Evolutionary conservation across 2,888 invertebrate species (phyloP).

Genomic region (Cerceris rybyensis): DNA sequence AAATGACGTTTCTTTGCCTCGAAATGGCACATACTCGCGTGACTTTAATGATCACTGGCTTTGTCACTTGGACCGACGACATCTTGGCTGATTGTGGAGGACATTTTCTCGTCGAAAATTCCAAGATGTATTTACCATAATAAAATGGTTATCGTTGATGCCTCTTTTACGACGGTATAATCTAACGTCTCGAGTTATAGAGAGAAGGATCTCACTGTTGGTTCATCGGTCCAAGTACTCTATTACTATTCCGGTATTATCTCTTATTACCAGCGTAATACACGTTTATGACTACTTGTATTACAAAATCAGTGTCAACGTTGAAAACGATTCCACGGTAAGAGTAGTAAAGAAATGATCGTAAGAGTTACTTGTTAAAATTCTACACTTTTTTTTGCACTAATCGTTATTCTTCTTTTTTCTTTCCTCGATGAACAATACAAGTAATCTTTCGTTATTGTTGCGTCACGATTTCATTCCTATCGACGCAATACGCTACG

Average conservation of each 20-base stretch:
- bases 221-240: conserved; percentile 16
- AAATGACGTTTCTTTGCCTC: conserved; percentile 31
- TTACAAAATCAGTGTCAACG: conserved; percentile 31
- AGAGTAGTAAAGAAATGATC: conserved; percentile 13
- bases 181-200: conserved; percentile 10
- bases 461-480: conserved; percentile 26
- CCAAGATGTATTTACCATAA: conserved; percentile 40
- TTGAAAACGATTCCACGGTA: conserved; percentile 1
- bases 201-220: conserved; percentile 15
- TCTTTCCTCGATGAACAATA: conserved; percentile 4
- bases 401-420: conserved; percentile 5
- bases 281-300: conserved; percentile 27
- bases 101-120: conserved; percentile 42
- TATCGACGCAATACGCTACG: background rate
- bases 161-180: conserved; percentile 20
- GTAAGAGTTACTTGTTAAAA: background rate
- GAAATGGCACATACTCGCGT: conserved; percentile 5
- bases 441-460: conserved; percentile 18
- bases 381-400: conserved; percentile 13
- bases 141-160: conserved; percentile 26
- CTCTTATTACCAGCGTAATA: conserved; percentile 25
- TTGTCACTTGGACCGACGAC: conserved; percentile 36
- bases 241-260: conserved; percentile 27
- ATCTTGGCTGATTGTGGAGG: conserved; percentile 24
- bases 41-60: conserved; percentile 38